phyloP scores from a whole-genome alignment of 2,888 invertebrate genomes.

The Acanthacorydalis orientalis region DNA sequence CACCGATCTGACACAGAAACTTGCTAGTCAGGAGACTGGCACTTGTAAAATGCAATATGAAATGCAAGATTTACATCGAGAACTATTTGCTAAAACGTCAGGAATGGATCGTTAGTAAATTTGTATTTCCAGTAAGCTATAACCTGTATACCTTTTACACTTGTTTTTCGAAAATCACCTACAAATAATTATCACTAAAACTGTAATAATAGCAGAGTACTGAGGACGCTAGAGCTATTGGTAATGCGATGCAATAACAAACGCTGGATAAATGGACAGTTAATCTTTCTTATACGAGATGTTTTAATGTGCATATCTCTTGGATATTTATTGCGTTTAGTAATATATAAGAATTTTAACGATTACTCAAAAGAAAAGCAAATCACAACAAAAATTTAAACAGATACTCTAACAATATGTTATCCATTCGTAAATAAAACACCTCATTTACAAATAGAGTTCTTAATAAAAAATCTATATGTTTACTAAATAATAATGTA shows the following conservation, averaged over 20 bases:
- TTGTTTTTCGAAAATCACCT: background rate
- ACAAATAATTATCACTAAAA: background rate
- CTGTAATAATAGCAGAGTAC: background rate
- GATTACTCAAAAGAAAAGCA: too few species aligned
- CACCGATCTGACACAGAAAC: constrained; percentile 37
- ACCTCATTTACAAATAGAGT: too few species aligned
- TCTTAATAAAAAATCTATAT: too few species aligned
- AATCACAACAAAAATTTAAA: too few species aligned
- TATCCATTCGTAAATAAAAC: too few species aligned
- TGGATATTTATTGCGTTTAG: too few species aligned
- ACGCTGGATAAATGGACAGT: background rate
- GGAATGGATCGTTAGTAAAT: constrained; percentile 44
- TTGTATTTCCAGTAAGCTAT: background rate
- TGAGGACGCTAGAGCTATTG: too few species aligned
- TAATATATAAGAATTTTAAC: too few species aligned
- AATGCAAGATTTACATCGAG: constrained; percentile 38
- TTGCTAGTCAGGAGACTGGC: constrained; percentile 36
- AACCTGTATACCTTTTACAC: background rate
- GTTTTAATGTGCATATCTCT: too few species aligned
- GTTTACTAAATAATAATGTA: too few species aligned
- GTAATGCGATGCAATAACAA: too few species aligned
- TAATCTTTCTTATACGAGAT: background rate
- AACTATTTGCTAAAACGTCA: constrained; percentile 40
- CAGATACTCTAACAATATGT: too few species aligned
- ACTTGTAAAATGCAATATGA: constrained; percentile 35